These are phyloP conservation scores for Sitophilus oryzae DNA, from an alignment of 1,140 invertebrate species.

Conservation along the genomic window DNA sequence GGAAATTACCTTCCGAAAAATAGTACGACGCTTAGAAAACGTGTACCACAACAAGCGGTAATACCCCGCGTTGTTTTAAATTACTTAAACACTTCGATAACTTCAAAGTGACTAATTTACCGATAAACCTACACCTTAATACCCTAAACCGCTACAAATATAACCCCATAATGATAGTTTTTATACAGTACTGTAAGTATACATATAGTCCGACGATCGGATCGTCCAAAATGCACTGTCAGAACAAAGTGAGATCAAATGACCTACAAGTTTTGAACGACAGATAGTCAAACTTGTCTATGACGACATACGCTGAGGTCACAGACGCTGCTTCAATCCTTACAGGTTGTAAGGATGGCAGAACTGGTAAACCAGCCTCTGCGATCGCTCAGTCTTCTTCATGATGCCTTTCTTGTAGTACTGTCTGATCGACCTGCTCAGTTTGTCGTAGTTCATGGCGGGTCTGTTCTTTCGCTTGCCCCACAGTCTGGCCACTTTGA, in stretches of 20 bases:
- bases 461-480: constrained; percentile 95
- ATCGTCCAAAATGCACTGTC: constrained; percentile 17
- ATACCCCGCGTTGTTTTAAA: constrained; percentile 33
- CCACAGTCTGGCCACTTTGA: constrained; percentile 92
- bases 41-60: constrained; percentile 29
- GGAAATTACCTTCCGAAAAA: constrained; percentile 49
- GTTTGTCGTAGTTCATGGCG: constrained; percentile 99
- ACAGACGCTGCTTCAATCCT: constrained; percentile 23
- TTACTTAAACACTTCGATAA: constrained; percentile 36
- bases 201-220: too few species aligned
- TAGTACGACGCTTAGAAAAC: constrained; percentile 32
- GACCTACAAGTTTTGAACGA: constrained; percentile 18
- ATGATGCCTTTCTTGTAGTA: constrained; percentile 99
- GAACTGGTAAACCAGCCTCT: constrained; percentile 98
- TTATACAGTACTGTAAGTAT: constrained; percentile 1
- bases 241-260: constrained; percentile 20
- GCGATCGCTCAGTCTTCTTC: constrained; percentile 97
- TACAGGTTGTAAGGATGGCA: constrained; percentile 89
- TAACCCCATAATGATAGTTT: constrained; percentile 20
- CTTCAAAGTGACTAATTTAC: constrained; percentile 35
- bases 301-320: background rate
- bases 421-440: constrained; percentile 94
- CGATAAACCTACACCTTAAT: constrained; percentile 26
- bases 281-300: background rate
- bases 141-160: constrained; percentile 18